Percentiles rank a stretch among this genome's conserved stretches.
Evolutionary conservation across 2,113 vertebrate genomes (phyloP).

Genomic region (Channa maculata): DNA sequence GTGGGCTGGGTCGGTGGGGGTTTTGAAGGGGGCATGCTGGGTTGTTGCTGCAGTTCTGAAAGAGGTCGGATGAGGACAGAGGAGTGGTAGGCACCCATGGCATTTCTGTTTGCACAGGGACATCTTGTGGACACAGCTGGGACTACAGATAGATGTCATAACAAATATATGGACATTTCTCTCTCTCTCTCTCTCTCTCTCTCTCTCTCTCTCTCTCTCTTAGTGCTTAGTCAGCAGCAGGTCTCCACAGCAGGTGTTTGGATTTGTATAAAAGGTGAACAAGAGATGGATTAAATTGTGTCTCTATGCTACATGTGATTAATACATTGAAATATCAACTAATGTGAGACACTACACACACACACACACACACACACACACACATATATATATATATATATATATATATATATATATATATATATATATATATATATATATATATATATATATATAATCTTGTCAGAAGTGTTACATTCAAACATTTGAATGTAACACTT

Average conservation of each 20-base stretch:
- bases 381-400: too few species aligned
- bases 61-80: conserved; percentile 78
- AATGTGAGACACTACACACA: not conserved
- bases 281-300: not conserved
- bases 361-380: too few species aligned
- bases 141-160: conserved; percentile 30
- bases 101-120: conserved; percentile 77
- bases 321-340: not conserved
- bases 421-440: too few species aligned
- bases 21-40: conserved; percentile 6
- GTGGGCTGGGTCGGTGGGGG: not conserved
- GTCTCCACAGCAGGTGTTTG: not conserved
- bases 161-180: fast-evolving
- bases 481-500: too few species aligned
- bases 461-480: not conserved
- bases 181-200: too few species aligned
- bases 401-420: too few species aligned
- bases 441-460: not conserved
- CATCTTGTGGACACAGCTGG: conserved; percentile 72
- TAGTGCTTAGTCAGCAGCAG: not conserved
- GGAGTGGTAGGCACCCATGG: not conserved
- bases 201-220: fast-evolving
- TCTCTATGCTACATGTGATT: not conserved
- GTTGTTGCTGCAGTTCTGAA: conserved; percentile 47
- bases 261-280: not conserved